Evolutionary conservation across 2,888 invertebrate species (phyloP), one percentile per base, ranked within the genome.

Genomic region (Mythimna loreyi): DNA sequence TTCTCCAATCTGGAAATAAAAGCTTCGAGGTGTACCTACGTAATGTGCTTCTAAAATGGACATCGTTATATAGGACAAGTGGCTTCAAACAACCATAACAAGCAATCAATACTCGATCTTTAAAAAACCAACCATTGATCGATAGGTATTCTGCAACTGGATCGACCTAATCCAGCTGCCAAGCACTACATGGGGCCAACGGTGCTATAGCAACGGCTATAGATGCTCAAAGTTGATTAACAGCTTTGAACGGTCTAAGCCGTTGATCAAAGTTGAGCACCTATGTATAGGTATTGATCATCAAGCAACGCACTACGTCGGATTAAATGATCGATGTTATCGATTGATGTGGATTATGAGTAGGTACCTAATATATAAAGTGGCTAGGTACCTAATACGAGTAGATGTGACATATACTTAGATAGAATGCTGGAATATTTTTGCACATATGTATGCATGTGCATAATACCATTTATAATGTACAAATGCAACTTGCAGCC

Each of bases 1-100:
- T 91, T 97, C 97, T 72, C 97, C 97, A 82, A 97, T 97, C 97
- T 97, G 90, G 62, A 67, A 73, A 62, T 72, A 74, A 52, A 16
- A 59, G 19, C 9, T 40, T 40, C 13, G 40, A 70, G 11, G 5
- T 33, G 21, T 43, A 53, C 16, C 2, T 16, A 4, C 23, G 21
- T 36, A 25, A n/a, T n/a, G n/a, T n/a, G n/a, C n/a, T n/a, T n/a
- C n/a, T n/a, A n/a, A n/a, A n/a, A n/a, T n/a, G 5, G 23, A 49
- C 13, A 23, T 49, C 49, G 4, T 23, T 21, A 49, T 49, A 11
- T 21, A 49, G 3, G 2, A 28, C 28, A n/a, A 7, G 4, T n/a
- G 25, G 7, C 50, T 16, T 19, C 25, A 25, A 19, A 25, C 23
- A 49, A 49, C 8, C 33, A 6, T 13, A 33, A 53, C 9, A 30